Percentiles rank a stretch among this genome's conserved stretches.
phyloP scores from a whole-genome alignment of 1,140 invertebrate genomes.

The Panulirus ornatus region DNA sequence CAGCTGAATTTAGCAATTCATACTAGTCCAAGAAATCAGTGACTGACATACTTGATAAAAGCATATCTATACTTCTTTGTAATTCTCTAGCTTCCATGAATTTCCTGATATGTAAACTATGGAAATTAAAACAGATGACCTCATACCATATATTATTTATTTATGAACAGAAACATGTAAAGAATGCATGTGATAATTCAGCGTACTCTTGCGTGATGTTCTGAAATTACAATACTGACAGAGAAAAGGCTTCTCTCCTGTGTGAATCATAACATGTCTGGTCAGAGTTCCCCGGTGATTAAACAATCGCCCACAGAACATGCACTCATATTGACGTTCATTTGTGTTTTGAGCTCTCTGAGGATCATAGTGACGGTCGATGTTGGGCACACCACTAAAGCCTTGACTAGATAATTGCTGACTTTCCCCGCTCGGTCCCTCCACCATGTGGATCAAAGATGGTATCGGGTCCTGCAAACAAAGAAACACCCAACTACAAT shows the following conservation, averaged over 20 bases:
- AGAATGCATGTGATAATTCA: constrained; percentile 50
- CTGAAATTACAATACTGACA: constrained; percentile 55
- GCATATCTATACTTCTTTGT: too few relatives aligned
- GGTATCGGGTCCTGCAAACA: constrained; percentile 52
- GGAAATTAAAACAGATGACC: too few relatives aligned
- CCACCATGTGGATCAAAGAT: constrained; percentile 52
- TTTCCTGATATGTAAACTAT: too few relatives aligned
- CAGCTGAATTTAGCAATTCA: too few relatives aligned
- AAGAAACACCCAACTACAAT: constrained; percentile 41
- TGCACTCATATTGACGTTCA: constrained; percentile 50
- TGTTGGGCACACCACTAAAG: constrained; percentile 23
- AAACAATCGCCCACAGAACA: constrained; percentile 49
- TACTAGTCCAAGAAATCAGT: too few relatives aligned
- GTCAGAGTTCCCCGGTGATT: constrained; percentile 53
- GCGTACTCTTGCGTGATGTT: constrained; percentile 51
- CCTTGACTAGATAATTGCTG: constrained; percentile 32
- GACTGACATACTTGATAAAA: too few relatives aligned
- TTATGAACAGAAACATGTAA: constrained; percentile 5
- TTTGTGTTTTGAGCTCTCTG: constrained; percentile 5
- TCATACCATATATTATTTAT: background rate
- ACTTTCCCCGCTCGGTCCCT: constrained; percentile 37
- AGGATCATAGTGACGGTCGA: constrained; percentile 23
- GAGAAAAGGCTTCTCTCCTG: constrained; percentile 46
- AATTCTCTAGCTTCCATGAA: too few relatives aligned
- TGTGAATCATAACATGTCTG: constrained; percentile 58